These are phyloP conservation scores for Chaetodon trifascialis DNA, from an alignment of 2,113 vertebrate genomes.

Conservation along the genomic window DNA sequence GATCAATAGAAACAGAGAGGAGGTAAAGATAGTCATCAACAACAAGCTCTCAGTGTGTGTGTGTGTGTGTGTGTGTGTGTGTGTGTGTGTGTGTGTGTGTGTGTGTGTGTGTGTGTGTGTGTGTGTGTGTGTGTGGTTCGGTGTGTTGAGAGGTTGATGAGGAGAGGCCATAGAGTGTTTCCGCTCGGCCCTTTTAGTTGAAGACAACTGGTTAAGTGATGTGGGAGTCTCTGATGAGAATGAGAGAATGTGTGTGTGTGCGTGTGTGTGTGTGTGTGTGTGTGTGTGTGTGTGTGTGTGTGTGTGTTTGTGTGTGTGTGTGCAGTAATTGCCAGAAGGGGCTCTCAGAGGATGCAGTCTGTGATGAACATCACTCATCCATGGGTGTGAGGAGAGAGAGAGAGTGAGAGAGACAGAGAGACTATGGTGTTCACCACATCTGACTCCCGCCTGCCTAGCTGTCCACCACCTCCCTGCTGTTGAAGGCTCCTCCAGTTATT, in stretches of 20 bases:
- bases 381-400: slow-evolving; percentile 48
- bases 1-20: slow-evolving; percentile 58
- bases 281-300: slow-evolving; percentile 26
- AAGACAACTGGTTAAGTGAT: slow-evolving; percentile 80
- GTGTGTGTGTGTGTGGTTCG: not conserved
- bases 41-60: slow-evolving; percentile 30
- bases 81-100: slow-evolving; percentile 27
- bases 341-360: slow-evolving; percentile 68
- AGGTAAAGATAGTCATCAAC: slow-evolving; percentile 53
- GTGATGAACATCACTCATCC: slow-evolving; percentile 77
- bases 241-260: slow-evolving; percentile 21
- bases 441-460: slow-evolving; percentile 44
- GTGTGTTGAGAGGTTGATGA: slow-evolving; percentile 60
- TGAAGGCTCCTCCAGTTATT: slow-evolving; percentile 73
- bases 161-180: slow-evolving; percentile 60
- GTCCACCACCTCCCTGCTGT: slow-evolving; percentile 49
- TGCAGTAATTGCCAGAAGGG: slow-evolving; percentile 70
- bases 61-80: not conserved
- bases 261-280: slow-evolving; percentile 37
- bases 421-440: slow-evolving; percentile 41
- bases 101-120: slow-evolving; percentile 27
- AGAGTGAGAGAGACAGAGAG: slow-evolving; percentile 29
- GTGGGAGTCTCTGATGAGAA: slow-evolving; percentile 72
- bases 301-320: slow-evolving; percentile 38
- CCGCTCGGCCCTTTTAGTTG: slow-evolving; percentile 58